Evolutionary conservation across 2,113 vertebrate genomes (phyloP).

Genomic region (Holacanthus passer): DNA sequence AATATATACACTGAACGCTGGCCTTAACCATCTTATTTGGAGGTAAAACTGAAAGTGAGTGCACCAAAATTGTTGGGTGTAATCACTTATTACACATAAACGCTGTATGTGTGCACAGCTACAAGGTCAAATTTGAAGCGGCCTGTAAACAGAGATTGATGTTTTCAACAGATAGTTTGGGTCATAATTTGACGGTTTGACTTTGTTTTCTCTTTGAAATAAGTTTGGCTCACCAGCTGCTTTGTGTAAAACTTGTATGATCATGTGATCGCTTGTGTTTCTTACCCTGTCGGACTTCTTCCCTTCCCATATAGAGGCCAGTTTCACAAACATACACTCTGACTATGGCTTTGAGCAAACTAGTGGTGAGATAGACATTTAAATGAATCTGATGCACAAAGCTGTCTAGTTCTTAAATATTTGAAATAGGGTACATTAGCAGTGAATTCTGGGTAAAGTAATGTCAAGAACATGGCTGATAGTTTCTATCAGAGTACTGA

Average conservation of each 20-base stretch:
- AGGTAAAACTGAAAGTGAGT: not conserved
- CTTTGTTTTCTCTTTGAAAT: not conserved
- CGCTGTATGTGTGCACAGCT: not conserved
- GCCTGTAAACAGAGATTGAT: not conserved
- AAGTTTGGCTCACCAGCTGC: not conserved
- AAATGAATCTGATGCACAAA: not conserved
- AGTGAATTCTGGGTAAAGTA: not conserved
- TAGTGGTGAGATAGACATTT: not conserved
- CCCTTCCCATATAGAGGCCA: no score
- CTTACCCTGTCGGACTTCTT: not conserved
- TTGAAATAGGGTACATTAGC: no score
- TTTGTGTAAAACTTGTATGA: not conserved
- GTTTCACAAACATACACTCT: not conserved
- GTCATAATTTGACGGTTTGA: not conserved
- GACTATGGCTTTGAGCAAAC: not conserved
- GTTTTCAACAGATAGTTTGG: not conserved
- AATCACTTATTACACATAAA: not conserved
- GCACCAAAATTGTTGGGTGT: not conserved
- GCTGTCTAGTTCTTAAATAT: not conserved
- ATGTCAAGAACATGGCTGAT: not conserved
- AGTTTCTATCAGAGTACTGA: no score
- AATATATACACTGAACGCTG: no score
- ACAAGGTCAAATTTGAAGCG: not conserved
- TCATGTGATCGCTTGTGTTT: no score
- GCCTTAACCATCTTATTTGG: not conserved